Conservation (phyloP, 2,888 invertebrate genomes). For the Noctua pronuba region DNA sequence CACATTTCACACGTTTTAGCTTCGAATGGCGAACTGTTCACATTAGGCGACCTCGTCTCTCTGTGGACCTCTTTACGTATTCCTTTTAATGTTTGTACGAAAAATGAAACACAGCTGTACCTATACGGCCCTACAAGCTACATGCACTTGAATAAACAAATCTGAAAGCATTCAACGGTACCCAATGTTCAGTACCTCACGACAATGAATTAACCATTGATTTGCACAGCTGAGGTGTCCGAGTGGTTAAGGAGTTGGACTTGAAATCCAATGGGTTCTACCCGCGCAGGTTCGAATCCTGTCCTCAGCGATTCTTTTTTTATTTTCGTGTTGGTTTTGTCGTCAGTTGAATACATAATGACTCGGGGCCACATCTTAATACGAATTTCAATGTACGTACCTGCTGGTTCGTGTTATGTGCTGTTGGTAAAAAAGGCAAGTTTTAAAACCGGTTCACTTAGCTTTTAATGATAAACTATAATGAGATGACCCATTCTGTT, state of each 20-base stretch:
- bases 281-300: slow-evolving; percentile 91
- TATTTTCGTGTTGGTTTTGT: slow-evolving; percentile 87
- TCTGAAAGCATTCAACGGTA: not conserved
- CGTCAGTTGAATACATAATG: slow-evolving; percentile 26
- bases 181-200: not conserved
- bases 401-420: not conserved
- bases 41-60: slow-evolving; percentile 51
- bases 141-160: slow-evolving; percentile 39
- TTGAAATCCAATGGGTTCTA: slow-evolving; percentile 91
- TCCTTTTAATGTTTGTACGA: slow-evolving; percentile 42
- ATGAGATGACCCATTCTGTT: not conserved
- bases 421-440: not conserved
- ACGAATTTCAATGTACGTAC: not conserved
- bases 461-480: not conserved
- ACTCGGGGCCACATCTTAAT: not conserved
- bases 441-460: not conserved
- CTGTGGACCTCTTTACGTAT: slow-evolving; percentile 36
- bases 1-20: slow-evolving; percentile 63
- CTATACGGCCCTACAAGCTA: slow-evolving; percentile 10
- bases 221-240: slow-evolving; percentile 87
- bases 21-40: slow-evolving; percentile 61
- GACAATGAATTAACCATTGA: not conserved
- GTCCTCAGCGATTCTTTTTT: slow-evolving; percentile 75
- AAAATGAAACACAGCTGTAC: slow-evolving; percentile 26
- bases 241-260: slow-evolving; percentile 91